Percentiles rank a stretch among this genome's conserved stretches.
Evolutionary conservation across 1,140 invertebrate species (phyloP).

Genomic region (Apis laboriosa): DNA sequence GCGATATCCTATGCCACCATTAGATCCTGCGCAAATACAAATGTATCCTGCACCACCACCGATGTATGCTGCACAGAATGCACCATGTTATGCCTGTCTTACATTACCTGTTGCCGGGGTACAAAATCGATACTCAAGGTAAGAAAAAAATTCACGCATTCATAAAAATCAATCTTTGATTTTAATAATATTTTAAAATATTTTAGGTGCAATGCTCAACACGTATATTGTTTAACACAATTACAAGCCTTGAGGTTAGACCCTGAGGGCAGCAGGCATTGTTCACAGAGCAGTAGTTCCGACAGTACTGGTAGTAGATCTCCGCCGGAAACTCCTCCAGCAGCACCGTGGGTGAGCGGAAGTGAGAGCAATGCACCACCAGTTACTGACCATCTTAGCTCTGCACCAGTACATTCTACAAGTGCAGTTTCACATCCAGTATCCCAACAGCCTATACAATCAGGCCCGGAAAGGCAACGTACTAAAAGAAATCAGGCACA

Average conservation of each 20-base stretch:
- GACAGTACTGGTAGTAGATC: conserved; percentile 82
- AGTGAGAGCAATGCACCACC: conserved; percentile 53
- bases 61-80: conserved; percentile 74
- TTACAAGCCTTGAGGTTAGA: conserved; percentile 79
- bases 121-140: conserved; percentile 78
- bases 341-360: conserved; percentile 71
- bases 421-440: conserved; percentile 64
- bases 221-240: conserved; percentile 77
- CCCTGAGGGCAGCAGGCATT: conserved; percentile 79
- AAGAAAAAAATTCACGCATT: conserved; percentile 16
- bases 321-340: conserved; percentile 84
- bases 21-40: conserved; percentile 74
- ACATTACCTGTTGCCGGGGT: conserved; percentile 74
- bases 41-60: conserved; percentile 75
- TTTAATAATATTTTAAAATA: conserved; percentile 32
- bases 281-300: conserved; percentile 83
- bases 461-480: conserved; percentile 67
- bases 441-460: conserved; percentile 66
- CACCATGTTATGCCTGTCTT: conserved; percentile 75
- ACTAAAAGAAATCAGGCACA: conserved; percentile 71
- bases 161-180: neutral
- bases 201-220: conserved; percentile 76
- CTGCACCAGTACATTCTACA: conserved; percentile 76
- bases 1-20: conserved; percentile 76
- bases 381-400: conserved; percentile 72